phyloP scores from a whole-genome alignment of 2,797 vertebrate species.

The Siniperca scherzeri region DNA sequence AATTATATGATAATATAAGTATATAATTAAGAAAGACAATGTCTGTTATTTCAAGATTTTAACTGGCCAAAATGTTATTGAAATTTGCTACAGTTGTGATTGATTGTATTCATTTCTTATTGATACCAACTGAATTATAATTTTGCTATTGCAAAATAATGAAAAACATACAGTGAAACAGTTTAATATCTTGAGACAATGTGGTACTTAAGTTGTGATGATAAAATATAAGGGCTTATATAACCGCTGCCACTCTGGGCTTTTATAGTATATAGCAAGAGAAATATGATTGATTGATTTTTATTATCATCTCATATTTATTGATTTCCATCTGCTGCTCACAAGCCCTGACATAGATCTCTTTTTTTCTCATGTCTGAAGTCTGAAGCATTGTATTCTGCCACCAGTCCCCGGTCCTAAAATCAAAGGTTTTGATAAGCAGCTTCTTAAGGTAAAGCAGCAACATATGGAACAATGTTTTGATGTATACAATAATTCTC shows the following conservation, averaged over 20 bases:
- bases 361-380: constrained; percentile 70
- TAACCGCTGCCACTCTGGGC: neutral
- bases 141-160: neutral
- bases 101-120: neutral
- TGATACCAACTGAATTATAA: neutral
- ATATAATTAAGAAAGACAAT: neutral
- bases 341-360: constrained; percentile 24
- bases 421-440: constrained; percentile 95
- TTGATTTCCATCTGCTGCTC: constrained; percentile 18
- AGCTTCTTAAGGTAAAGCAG: constrained; percentile 91
- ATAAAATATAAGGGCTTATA: neutral
- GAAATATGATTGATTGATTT: neutral
- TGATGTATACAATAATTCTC: neutral
- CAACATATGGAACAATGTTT: neutral
- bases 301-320: neutral
- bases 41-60: neutral
- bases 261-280: neutral
- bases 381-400: constrained; percentile 90
- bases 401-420: constrained; percentile 96
- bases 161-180: neutral
- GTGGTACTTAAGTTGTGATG: neutral
- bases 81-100: neutral
- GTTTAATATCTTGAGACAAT: neutral
- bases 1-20: neutral
- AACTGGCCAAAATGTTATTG: neutral